Conservation (phyloP, 2,888 invertebrate species). For the Temnothorax ravouxi region DNA sequence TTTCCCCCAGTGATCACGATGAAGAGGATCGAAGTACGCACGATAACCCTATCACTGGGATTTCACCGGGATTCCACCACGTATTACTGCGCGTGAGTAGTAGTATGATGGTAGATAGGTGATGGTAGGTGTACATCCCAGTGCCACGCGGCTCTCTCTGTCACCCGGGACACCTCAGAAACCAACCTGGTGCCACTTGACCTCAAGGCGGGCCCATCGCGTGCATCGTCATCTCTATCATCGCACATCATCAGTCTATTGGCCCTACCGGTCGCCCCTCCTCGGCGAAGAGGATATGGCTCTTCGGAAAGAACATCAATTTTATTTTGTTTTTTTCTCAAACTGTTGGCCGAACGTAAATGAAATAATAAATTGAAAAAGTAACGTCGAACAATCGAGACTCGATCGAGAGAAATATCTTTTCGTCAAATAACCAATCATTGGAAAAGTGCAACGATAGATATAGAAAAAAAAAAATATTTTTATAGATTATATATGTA, state of each 20-base stretch:
- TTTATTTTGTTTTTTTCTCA: conserved; percentile 80
- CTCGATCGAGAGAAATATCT: conserved; percentile 71
- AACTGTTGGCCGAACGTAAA: conserved; percentile 76
- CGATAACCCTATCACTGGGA: conserved; percentile 77
- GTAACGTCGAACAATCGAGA: conserved; percentile 74
- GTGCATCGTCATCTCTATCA: conserved; percentile 82
- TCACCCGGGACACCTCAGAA: conserved; percentile 82
- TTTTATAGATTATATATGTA: conserved; percentile 66
- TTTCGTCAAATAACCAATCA: conserved; percentile 80
- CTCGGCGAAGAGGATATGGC: conserved; percentile 86
- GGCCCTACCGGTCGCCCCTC: conserved; percentile 86
- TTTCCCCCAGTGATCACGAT: conserved; percentile 73
- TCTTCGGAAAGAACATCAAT: conserved; percentile 87
- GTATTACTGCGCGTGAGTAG: conserved; percentile 78
- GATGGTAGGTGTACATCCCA: conserved; percentile 65
- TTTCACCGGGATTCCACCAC: conserved; percentile 78
- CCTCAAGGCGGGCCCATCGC: conserved; percentile 82
- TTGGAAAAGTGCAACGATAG: conserved; percentile 78
- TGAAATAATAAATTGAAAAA: conserved; percentile 79
- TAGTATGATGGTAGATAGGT: conserved; percentile 78
- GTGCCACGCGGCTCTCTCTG: conserved; percentile 76
- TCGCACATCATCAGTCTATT: conserved; percentile 84
- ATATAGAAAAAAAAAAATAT: conserved; percentile 61
- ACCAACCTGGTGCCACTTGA: conserved; percentile 83
- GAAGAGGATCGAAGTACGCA: conserved; percentile 75